Percentiles rank a stretch among this genome's conserved stretches.
Evolutionary conservation across 2,888 invertebrate genomes (phyloP).

Genomic region (Coecobrya sp.): DNA sequence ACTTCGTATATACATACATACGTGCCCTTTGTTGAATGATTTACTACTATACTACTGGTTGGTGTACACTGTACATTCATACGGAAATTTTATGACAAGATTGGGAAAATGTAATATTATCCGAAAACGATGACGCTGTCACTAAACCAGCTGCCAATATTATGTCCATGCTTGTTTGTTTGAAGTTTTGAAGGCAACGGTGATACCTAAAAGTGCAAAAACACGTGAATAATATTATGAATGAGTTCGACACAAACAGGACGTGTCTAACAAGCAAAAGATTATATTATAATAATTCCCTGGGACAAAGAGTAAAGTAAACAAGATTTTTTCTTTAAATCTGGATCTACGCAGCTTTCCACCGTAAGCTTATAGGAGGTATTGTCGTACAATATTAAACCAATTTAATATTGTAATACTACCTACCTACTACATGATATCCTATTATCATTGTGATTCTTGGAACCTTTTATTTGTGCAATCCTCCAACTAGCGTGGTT

Average conservation of each 20-base stretch:
- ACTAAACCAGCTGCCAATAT: not conserved
- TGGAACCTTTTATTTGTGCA: not conserved
- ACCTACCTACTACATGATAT: not conserved
- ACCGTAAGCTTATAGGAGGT: not conserved
- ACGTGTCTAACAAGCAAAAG: constrained; percentile 67
- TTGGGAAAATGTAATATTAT: too few relatives aligned
- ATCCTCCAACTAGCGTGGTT: not conserved
- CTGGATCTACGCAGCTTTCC: not conserved
- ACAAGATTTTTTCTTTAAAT: constrained; percentile 27
- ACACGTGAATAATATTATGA: constrained; percentile 15
- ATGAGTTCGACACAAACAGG: constrained; percentile 68
- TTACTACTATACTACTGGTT: not conserved
- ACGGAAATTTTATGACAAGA: too few relatives aligned
- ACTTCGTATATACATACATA: too few relatives aligned
- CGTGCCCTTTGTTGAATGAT: not conserved
- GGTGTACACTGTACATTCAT: too few relatives aligned
- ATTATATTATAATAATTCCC: constrained; percentile 49
- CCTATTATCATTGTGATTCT: not conserved
- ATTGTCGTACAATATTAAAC: not conserved
- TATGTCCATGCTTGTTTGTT: not conserved
- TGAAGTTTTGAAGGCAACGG: not conserved
- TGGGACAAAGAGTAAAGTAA: constrained; percentile 48
- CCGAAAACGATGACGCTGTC: too few relatives aligned
- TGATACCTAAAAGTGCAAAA: not conserved
- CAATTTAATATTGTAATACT: constrained; percentile 5